Evolutionary conservation across 2,113 vertebrate species (phyloP).

Genomic region (Calcarius ornatus): DNA sequence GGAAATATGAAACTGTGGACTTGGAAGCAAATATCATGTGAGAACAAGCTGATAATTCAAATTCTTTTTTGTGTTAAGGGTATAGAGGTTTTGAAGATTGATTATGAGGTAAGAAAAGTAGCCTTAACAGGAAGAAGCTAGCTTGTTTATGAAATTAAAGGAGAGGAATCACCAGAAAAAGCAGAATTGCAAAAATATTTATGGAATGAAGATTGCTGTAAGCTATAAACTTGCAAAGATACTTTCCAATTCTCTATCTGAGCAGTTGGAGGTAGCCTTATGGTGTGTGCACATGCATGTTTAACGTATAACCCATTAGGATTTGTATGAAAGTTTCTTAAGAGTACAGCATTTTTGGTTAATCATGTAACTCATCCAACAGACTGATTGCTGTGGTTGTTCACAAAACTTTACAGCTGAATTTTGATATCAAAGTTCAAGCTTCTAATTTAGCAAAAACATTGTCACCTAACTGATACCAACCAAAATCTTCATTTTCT

Average conservation of each 20-base stretch:
- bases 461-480: background rate
- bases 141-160: background rate
- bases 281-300: background rate
- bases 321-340: background rate
- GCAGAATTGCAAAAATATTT: background rate
- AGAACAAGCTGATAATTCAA: background rate
- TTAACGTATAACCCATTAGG: background rate
- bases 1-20: background rate
- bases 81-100: background rate
- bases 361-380: background rate
- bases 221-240: background rate
- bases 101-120: background rate
- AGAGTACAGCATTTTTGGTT: background rate
- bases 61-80: background rate
- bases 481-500: background rate
- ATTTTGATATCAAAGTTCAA: background rate
- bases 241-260: background rate
- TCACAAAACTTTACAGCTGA: background rate
- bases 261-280: background rate
- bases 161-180: background rate
- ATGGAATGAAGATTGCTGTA: background rate
- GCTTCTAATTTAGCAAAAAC: background rate
- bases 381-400: background rate
- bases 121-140: background rate
- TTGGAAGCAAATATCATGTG: background rate